Evolutionary conservation across 2,113 vertebrate species (phyloP).

Genomic region (Propithecus coquereli): DNA sequence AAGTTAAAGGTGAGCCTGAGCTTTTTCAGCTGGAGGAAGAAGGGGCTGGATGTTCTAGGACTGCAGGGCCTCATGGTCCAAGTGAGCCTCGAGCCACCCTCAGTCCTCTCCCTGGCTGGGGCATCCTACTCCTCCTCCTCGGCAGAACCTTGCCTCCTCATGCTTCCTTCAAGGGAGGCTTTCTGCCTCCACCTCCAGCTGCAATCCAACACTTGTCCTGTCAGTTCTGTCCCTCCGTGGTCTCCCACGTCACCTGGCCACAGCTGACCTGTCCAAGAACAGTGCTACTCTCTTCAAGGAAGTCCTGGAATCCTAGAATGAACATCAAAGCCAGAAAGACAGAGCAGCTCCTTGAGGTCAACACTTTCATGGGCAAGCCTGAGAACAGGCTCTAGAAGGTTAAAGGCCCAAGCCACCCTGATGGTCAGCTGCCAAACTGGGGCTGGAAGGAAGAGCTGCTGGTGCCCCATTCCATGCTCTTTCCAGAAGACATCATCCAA

Average conservation of each 20-base stretch:
- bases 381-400: neutral
- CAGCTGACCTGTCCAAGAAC: neutral
- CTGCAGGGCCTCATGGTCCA: neutral
- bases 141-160: neutral
- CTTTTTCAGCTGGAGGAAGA: neutral
- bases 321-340: neutral
- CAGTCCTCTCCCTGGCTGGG: neutral
- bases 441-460: neutral
- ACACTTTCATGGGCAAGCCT: neutral
- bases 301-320: neutral
- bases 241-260: neutral
- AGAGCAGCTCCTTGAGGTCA: neutral
- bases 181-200: neutral
- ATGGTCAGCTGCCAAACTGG: neutral
- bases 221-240: neutral
- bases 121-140: neutral
- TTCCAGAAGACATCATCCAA: neutral
- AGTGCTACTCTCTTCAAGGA: neutral
- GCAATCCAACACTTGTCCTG: neutral
- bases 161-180: neutral
- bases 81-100: accelerated
- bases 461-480: neutral
- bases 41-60: neutral
- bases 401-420: neutral
- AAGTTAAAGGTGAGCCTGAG: neutral